These are phyloP conservation scores for Fragum fragum DNA, from an alignment of 2,888 invertebrate genomes.

Conservation along the genomic window DNA sequence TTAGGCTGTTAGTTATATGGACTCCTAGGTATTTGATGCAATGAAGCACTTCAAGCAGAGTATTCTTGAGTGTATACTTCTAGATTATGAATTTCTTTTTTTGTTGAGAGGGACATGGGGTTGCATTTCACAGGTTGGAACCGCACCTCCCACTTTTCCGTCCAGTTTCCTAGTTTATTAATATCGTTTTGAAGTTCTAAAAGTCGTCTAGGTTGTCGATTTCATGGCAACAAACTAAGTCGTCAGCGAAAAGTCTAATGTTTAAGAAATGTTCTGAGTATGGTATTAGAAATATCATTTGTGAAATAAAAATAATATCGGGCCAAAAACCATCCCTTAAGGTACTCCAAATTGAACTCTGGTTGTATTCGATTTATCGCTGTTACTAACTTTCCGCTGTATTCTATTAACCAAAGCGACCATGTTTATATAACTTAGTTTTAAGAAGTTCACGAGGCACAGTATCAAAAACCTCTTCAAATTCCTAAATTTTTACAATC, in stretches of 20 bases:
- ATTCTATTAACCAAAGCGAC: background rate
- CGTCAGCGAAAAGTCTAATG: no score
- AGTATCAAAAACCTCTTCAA: background rate
- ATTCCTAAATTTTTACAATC: background rate
- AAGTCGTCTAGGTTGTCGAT: no score
- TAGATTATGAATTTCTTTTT: background rate
- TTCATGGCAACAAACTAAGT: background rate
- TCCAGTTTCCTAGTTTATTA: no score
- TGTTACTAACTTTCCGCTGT: background rate
- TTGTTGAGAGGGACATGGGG: background rate
- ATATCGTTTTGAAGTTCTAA: no score
- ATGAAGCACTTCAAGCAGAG: background rate
- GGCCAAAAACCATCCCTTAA: background rate
- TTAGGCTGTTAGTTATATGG: background rate
- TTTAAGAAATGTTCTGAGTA: constrained; percentile 6
- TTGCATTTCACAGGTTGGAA: background rate
- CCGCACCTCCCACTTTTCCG: background rate
- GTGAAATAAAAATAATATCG: background rate
- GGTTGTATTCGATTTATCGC: background rate
- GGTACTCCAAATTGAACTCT: background rate
- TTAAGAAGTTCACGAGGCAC: background rate
- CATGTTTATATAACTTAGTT: no score
- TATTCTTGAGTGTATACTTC: background rate
- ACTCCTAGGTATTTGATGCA: constrained; percentile 4
- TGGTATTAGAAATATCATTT: no score